These are phyloP conservation scores for Heliopora coerulea DNA, from an alignment of 92 coral and sea anemone genomes.

Conservation along the genomic window DNA sequence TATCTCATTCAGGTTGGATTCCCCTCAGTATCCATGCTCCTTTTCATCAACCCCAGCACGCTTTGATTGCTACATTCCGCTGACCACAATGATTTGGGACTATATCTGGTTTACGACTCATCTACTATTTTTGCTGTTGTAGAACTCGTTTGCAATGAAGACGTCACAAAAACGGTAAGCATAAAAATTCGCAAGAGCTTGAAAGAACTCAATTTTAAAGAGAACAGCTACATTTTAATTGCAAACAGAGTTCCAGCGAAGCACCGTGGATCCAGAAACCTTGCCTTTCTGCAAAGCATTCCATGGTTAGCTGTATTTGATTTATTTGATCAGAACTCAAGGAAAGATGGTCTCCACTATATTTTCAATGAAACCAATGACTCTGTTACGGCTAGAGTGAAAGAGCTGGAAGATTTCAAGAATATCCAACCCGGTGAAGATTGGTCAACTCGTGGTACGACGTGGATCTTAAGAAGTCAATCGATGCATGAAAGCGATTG, in stretches of 20 bases:
- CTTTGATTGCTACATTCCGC: too few relatives aligned
- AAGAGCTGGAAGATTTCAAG: slow-evolving; percentile 33
- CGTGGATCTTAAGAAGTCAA: not conserved
- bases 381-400: slow-evolving; percentile 12
- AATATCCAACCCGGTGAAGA: not conserved
- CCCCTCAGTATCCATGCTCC: too few relatives aligned
- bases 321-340: slow-evolving; percentile 24
- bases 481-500: slow-evolving; percentile 31
- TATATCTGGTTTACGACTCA: too few relatives aligned
- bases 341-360: slow-evolving; percentile 23
- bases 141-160: too few relatives aligned
- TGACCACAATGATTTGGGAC: too few relatives aligned
- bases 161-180: too few relatives aligned
- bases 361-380: slow-evolving; percentile 28
- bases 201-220: slow-evolving; percentile 19
- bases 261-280: slow-evolving; percentile 12
- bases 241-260: slow-evolving; percentile 29
- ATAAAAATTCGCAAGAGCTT: not conserved
- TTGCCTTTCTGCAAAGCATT: slow-evolving; percentile 30
- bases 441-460: not conserved
- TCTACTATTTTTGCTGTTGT: too few relatives aligned
- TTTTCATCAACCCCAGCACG: too few relatives aligned
- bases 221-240: slow-evolving; percentile 18
- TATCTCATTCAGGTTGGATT: too few relatives aligned
- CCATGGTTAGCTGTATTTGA: slow-evolving; percentile 40